A percentile compares a stretch with the other conserved stretches of the same genome.
Conservation (phyloP, 1,140 invertebrate genomes). For the Anoplolepis gracilipes region DNA sequence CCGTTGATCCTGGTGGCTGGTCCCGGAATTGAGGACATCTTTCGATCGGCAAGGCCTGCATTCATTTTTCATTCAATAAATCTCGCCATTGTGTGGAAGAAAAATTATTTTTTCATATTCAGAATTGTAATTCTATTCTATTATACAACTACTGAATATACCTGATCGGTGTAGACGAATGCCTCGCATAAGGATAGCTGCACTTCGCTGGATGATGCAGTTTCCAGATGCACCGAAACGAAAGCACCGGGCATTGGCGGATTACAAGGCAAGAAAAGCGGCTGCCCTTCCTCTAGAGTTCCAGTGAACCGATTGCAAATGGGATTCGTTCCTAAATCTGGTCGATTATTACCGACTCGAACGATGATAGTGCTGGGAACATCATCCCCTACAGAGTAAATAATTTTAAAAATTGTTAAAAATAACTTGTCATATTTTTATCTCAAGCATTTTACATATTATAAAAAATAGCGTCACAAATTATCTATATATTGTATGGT, state of each 20-base stretch:
- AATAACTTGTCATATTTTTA: neutral
- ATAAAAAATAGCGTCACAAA: neutral
- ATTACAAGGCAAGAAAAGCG: slow-evolving; percentile 96
- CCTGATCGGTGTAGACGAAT: slow-evolving; percentile 97
- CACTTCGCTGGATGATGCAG: slow-evolving; percentile 84
- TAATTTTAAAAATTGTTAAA: neutral
- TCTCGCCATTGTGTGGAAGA: neutral
- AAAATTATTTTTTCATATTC: neutral
- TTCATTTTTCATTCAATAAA: slow-evolving; percentile 10
- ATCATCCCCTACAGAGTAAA: slow-evolving; percentile 85
- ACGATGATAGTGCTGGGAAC: slow-evolving; percentile 95
- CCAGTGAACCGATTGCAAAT: slow-evolving; percentile 96
- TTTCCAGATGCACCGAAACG: slow-evolving; percentile 96
- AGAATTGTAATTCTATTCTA: neutral
- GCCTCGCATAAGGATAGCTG: slow-evolving; percentile 97
- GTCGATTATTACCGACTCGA: slow-evolving; percentile 97
- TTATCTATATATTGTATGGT: neutral
- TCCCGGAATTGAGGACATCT: slow-evolving; percentile 96
- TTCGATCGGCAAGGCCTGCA: slow-evolving; percentile 94
- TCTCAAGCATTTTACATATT: neutral
- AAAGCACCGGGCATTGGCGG: slow-evolving; percentile 98
- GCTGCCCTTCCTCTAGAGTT: slow-evolving; percentile 94
- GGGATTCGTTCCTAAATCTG: slow-evolving; percentile 96
- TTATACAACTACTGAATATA: slow-evolving; percentile 69
- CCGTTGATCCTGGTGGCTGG: slow-evolving; percentile 95